Evolutionary conservation across 2,113 vertebrate genomes (phyloP), one percentile per base, ranked within the genome.

Genomic region (Lipotes vexillifer): DNA sequence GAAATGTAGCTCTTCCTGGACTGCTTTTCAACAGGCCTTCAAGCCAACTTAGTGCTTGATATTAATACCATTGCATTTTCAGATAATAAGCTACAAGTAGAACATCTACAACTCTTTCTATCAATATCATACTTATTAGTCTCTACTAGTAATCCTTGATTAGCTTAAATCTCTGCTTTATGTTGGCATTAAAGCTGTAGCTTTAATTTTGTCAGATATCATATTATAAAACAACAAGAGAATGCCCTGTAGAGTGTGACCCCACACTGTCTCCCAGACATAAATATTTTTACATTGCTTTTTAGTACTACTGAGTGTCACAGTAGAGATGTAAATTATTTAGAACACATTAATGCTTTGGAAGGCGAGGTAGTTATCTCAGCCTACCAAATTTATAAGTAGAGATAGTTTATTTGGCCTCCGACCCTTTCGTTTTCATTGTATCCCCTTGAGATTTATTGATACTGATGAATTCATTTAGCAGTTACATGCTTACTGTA

Each of bases 1-100:
- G 77, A 78, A 89, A 89, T 38, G n/a, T 69, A 97, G 86, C 72
- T 61, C 82, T 94, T 96, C 75, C 92, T 90, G 41, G 49, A 91
- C 91, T 89, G 77, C 85, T 93, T 95, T 88, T 94, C 75, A 77
- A 72, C 88, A 97, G 82, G 36, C n/a, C 72, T 97, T 95, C 41
- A 86, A 69, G 61, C 71, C 93, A 96, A 25, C 63, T 86, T 75
- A 83, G 75, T 92, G 66, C 44, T 77, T 96, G 44, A 72, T 69
- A n/a, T 61, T 90, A 81, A 90, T 81, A 61, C 44, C 59, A 15
- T 27, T 96, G 90, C 71, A 38, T 90, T 93, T 95, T 87, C 68
- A 94, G 44, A 96, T 85, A 78, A 94, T 69, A 81, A 74, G 46
- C 44, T 75, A 52, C 11, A 38, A 63, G 33, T 36, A 74, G 71